These are phyloP conservation scores for Lepisosteus oculatus DNA, from an alignment of 2,113 vertebrate species.

Conservation along the genomic window DNA sequence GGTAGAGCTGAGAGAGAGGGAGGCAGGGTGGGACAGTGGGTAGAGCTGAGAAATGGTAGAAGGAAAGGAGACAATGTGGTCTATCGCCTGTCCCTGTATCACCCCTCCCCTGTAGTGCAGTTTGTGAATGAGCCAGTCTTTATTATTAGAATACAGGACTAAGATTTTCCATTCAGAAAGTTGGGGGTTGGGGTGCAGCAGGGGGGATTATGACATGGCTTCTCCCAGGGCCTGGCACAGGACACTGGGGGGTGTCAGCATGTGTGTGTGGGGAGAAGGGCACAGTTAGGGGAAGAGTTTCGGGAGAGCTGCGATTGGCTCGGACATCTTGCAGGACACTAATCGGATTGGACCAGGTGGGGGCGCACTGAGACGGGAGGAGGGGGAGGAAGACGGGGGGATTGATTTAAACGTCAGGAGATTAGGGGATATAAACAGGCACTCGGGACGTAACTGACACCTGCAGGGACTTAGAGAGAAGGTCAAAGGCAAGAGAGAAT, in stretches of 20 bases:
- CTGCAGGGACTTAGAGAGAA: neutral
- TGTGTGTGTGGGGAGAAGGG: neutral
- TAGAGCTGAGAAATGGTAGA: no score
- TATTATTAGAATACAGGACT: no score
- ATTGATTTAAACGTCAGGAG: slow-evolving; percentile 4
- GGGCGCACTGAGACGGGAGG: neutral
- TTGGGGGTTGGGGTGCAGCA: no score
- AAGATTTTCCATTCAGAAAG: no score
- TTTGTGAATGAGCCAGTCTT: no score
- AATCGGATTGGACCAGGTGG: neutral
- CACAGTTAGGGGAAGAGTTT: no score
- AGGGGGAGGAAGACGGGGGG: neutral
- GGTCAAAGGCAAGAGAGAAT: neutral
- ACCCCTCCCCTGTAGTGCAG: no score
- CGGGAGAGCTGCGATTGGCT: neutral
- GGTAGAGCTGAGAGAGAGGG: neutral
- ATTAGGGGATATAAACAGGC: slow-evolving; percentile 8
- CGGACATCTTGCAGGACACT: neutral
- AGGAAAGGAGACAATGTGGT: no score
- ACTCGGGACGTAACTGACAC: neutral
- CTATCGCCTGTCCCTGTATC: no score
- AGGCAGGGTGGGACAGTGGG: neutral
- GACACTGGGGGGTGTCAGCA: no score
- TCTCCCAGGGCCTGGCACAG: neutral
- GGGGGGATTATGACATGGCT: neutral